Evolutionary conservation across 2,113 vertebrate genomes (phyloP), one percentile per base, ranked within the genome.

Genomic region (Oncorhynchus clarkii): DNA sequence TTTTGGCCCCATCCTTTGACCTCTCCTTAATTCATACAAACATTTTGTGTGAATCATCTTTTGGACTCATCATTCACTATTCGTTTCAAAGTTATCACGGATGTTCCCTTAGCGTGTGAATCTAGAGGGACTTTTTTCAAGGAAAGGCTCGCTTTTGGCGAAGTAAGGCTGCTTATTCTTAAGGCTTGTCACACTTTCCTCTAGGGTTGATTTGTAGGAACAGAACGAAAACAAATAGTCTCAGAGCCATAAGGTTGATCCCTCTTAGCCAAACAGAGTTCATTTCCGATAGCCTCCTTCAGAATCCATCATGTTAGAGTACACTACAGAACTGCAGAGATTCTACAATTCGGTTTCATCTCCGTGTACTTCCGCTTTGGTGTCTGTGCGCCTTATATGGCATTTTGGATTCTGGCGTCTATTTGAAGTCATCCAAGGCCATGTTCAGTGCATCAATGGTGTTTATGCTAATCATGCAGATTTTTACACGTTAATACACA

Each of bases 181-280:
- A 70, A 65, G 18, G 6, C 62, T 27, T 22, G 70, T 57, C 64
- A 60, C 22, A 49, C 7, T 64, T 62, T 73, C 62, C 45, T 66
- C 39, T 27, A 22, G 39, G 72, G 72, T 27, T 18, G 39, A 24
- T 51, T 14, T 18, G 65, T 62, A 27, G 34, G 29, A 73, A 27
- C 71, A 73, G 64, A 60, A 67, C 57, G 45, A 72, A 77, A 67
- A 68, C 70, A 29, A 77, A 71, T 71, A 51, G 20, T 8, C 51
- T 64, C 48, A 18, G 22, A 49, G 59, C 20, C 64, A 39, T 39
- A 4, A 13, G 48, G 62, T 29, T 64, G 14, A 77, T 67, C n/a
- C 45, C 48, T 45, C 12, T 14, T 27, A 13, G 27, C 45, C 12
- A 70, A 54, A 66, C 48, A 22, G 48, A 45, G 49, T 26, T 78